phyloP scores from a whole-genome alignment of 2,797 vertebrate species.

The Martes flavigula region DNA sequence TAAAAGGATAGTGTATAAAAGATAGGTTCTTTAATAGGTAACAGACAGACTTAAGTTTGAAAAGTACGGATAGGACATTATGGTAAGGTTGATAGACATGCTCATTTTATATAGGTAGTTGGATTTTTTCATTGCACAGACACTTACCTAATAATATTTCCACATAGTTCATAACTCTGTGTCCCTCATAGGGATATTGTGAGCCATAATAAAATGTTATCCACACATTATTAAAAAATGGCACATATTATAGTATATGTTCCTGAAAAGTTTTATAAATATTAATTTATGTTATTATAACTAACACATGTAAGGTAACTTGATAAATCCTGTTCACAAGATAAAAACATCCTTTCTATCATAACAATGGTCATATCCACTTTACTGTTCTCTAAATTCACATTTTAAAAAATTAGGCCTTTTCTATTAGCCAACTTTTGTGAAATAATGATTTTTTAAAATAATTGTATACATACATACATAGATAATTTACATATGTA shows the following conservation, averaged over 20 bases:
- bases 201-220: background rate
- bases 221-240: background rate
- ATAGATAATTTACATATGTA: background rate
- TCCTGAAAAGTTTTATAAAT: background rate
- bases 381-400: background rate
- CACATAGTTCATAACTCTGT: background rate
- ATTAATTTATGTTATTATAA: constrained; percentile 11
- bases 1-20: background rate
- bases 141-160: background rate
- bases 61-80: background rate
- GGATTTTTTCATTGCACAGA: background rate
- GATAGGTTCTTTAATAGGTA: background rate
- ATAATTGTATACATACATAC: background rate
- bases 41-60: background rate
- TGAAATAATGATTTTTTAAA: constrained; percentile 23
- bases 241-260: background rate
- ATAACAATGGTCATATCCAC: background rate
- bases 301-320: background rate
- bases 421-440: constrained; percentile 24
- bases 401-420: background rate
- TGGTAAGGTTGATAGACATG: background rate
- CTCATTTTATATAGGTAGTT: background rate
- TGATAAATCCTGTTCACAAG: background rate
- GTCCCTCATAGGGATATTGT: background rate
- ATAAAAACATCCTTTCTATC: background rate